Percentiles rank a stretch among this genome's conserved stretches.
These are phyloP conservation scores for Drosophila niveifrons DNA, from an alignment of 2,888 invertebrate species.

Conservation along the genomic window DNA sequence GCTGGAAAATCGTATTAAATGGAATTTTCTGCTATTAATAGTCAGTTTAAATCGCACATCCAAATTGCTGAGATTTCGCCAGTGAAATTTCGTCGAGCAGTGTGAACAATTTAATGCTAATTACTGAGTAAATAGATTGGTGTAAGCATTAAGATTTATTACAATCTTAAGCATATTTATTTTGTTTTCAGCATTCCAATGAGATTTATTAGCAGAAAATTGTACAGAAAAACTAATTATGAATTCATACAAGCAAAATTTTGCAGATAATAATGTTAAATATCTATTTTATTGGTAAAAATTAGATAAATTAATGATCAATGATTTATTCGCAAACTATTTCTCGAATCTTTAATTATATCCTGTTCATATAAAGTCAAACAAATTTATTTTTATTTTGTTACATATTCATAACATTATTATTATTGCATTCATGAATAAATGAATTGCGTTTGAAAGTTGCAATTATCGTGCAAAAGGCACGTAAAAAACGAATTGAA, in stretches of 20 bases:
- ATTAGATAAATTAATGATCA: too few species aligned
- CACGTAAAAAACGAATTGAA: slow-evolving; percentile 60
- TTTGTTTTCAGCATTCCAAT: neutral
- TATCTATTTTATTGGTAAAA: too few species aligned
- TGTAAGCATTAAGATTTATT: neutral
- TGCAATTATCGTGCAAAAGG: slow-evolving; percentile 33
- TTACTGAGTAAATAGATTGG: slow-evolving; percentile 2
- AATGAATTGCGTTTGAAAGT: neutral
- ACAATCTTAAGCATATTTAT: neutral
- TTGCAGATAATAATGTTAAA: too few species aligned
- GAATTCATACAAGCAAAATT: neutral
- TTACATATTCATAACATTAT: neutral
- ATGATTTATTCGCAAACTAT: too few species aligned
- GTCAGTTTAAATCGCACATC: neutral
- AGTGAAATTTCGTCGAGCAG: neutral
- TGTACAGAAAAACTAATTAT: neutral
- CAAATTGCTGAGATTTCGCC: neutral
- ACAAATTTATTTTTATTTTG: too few species aligned
- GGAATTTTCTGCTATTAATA: slow-evolving; percentile 29
- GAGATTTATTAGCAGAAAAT: too few species aligned
- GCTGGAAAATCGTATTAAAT: slow-evolving; percentile 18
- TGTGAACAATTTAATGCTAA: neutral
- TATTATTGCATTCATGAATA: neutral
- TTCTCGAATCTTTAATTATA: too few species aligned
- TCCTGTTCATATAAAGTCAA: too few species aligned